Evolutionary conservation across 2,797 vertebrate genomes (phyloP).

Genomic region (Gymnodraco acuticeps): DNA sequence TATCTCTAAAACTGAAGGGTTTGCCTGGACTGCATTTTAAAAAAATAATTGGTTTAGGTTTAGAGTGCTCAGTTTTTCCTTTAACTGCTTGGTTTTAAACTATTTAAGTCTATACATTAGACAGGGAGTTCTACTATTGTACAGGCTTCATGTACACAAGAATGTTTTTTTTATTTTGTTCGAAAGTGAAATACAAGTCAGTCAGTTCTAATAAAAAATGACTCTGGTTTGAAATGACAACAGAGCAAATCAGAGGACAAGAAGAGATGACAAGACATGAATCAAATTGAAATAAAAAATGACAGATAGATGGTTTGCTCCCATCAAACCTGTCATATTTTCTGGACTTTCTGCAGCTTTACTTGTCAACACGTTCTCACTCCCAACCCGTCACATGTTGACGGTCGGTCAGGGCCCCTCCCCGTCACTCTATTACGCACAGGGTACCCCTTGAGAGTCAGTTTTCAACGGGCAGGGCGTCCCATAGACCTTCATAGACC

Average conservation of each 20-base stretch:
- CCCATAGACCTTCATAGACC: too few relatives aligned
- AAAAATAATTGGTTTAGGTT: background rate
- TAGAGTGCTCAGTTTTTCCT: background rate
- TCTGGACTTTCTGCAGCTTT: background rate
- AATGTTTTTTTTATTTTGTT: background rate
- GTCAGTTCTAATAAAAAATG: constrained; percentile 18
- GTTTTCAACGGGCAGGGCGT: too few relatives aligned
- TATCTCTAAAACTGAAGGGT: constrained; percentile 21
- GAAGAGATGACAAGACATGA: constrained; percentile 25
- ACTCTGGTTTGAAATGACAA: constrained; percentile 23
- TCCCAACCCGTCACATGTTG: too few relatives aligned
- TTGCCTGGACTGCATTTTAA: constrained; percentile 16
- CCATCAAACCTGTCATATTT: background rate
- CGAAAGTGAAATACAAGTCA: background rate
- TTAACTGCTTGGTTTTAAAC: background rate
- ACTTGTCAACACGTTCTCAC: too few relatives aligned
- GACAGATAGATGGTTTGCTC: constrained; percentile 25
- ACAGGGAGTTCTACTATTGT: background rate
- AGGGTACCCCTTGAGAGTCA: too few relatives aligned
- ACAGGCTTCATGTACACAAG: background rate
- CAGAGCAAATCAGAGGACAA: constrained; percentile 5
- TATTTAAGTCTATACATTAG: too few relatives aligned
- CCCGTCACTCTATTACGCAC: too few relatives aligned
- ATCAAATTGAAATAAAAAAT: constrained; percentile 31
- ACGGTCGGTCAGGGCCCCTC: too few relatives aligned